Evolutionary conservation across 2,113 vertebrate species (phyloP), one percentile per base, ranked within the genome.

Genomic region (Sapayoa aenigma): DNA sequence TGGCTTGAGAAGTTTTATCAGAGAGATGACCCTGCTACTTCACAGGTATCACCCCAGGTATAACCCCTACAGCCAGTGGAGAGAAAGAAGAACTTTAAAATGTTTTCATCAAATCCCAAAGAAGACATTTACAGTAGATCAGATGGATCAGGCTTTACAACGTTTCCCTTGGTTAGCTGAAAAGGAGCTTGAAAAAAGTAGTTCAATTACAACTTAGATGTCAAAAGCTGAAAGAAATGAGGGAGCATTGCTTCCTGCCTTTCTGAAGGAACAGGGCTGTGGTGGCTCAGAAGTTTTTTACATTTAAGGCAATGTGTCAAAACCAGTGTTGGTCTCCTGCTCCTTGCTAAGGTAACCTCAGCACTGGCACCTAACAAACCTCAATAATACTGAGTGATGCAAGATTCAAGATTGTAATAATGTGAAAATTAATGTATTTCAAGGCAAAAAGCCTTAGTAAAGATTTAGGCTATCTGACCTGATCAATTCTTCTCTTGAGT

Each of bases 301-400:
- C 0, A 3, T 22, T 56, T 46, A 67, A 77, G 30, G 16, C 5
- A 14, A 62, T 0, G 0, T 20, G 27, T 47, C 53, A 82, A 30
- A 67, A 37, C 5, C 30, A n/a, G 16, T 4, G 9, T 25, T 47
- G 39, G 16, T 72, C 10, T 80, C 30, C 42, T 55, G 39, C n/a
- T 79, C 28, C 16, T 56, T 84, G 33, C 12, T 42, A 28, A 73
- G 41, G 19, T 6, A 31, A 2, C 41, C 28, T 50, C 41, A 59
- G n/a, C 6, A 12, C 2, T 19, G 22, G 11, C 8, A 52, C 9
- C 4, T 17, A 55, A 23, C 6, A 71, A 33, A 53, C 12, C 7
- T 42, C 37, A 55, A 0, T 25, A 19, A 63, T 24, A 12, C 3
- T 0, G 0, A 24, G 3, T 9, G 19, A 2, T 1, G 0, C 3